Base-by-base conservation (phyloP, 2,888 invertebrate species). In the Andrena fulva region DNA sequence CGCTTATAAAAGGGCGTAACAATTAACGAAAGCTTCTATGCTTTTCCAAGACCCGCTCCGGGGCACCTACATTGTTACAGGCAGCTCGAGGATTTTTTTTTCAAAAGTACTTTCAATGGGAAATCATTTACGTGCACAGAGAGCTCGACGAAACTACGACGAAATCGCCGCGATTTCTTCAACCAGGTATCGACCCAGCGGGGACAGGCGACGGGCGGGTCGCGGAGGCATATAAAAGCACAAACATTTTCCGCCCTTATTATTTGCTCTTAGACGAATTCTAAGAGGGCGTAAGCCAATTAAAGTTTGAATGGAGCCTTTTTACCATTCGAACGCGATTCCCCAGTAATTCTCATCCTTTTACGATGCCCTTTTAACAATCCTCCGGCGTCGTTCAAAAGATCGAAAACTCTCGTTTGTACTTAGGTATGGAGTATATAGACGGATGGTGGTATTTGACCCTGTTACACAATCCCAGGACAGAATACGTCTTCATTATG, bases 281-380 rank as follows among this genome's bases (percentile, higher is more conserved):
- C 67, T 24, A 48, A 67, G 72, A 54, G 60, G 33, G 66, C 59
- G 59, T 67, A 52, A 77, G 74, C 81, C 81, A 80, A 80, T 80
- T 78, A 80, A 67, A 68, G 67, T 77, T 67, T 56, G 77, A 72
- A 80, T 68, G 56, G 54, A 68, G 78, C 20, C 67, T 54, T 35
- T 62, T 78, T 78, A 77, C 33, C 50, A 48, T 67, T 67, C 77
- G 33, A 33, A 78, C 71, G 54, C 63, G 63, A 72, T 72, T 80
- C 71, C 63, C 67, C 27, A 7, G 56, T 60, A 66, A 63, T 67
- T 77, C 67, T 67, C 54, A 71, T 72, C 71, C 48, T 27, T 48
- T 50, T 29, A 50, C n/a, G 48, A 4, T 12, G 33, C 52, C 50
- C 10, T 54, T 63, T 24, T 56, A 63, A 68, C 78, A 33, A 67